Conservation (phyloP, 2,797 vertebrate genomes). For the Semotilus atromaculatus region DNA sequence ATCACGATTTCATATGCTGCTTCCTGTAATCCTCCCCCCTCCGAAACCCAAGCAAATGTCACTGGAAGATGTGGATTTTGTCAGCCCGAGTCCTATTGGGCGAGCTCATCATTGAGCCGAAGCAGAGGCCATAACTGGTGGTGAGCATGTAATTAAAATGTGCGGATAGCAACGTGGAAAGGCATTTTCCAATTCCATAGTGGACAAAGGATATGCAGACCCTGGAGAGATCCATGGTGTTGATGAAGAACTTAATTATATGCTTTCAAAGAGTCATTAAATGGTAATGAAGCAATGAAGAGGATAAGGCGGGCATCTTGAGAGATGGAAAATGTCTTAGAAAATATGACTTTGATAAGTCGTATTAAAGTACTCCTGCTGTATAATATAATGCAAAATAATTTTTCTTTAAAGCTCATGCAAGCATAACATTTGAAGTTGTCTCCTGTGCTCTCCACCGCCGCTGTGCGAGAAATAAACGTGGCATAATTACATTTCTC, state of each 20-base stretch:
- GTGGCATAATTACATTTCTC: constrained; percentile 78
- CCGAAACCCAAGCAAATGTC: constrained; percentile 55
- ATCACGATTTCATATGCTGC: constrained; percentile 46
- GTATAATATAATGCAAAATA: not conserved
- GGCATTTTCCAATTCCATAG: constrained; percentile 67
- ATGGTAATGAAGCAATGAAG: constrained; percentile 64
- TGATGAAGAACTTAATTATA: constrained; percentile 63
- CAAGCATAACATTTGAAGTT: constrained; percentile 10
- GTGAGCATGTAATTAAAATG: constrained; percentile 75
- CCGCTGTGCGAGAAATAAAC: constrained; percentile 68
- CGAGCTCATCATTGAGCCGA: constrained; percentile 54
- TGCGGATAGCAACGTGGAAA: constrained; percentile 68
- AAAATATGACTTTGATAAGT: constrained; percentile 6
- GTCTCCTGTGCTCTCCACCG: constrained; percentile 48
- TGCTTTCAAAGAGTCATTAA: constrained; percentile 69
- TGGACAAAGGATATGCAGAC: constrained; percentile 64
- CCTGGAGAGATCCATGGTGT: constrained; percentile 65
- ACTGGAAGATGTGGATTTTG: constrained; percentile 30
- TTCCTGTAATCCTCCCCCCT: constrained; percentile 27
- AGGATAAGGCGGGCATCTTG: not conserved
- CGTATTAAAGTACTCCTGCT: not conserved
- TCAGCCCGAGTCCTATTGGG: constrained; percentile 28
- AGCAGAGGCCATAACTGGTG: constrained; percentile 61
- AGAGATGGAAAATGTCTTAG: not conserved
- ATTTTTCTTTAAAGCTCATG: not conserved